These are phyloP conservation scores for Cryptotermes secundus DNA, from an alignment of 1,140 invertebrate species.

Conservation along the genomic window DNA sequence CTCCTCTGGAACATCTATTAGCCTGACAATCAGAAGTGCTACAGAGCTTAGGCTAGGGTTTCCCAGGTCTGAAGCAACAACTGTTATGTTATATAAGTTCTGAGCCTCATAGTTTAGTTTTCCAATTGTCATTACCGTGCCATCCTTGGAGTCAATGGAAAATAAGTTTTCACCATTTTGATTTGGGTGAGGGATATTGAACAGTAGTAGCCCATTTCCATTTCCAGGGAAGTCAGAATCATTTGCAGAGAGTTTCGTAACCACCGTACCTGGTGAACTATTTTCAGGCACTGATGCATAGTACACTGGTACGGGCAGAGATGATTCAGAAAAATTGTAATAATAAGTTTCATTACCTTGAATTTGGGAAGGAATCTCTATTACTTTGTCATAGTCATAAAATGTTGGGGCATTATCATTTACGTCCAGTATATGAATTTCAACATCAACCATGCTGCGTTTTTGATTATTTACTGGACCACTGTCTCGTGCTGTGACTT, in stretches of 20 bases:
- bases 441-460: constrained; percentile 62
- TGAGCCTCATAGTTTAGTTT: constrained; percentile 71
- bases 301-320: constrained; percentile 61
- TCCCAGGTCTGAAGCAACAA: constrained; percentile 80
- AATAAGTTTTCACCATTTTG: constrained; percentile 60
- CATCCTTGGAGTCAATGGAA: constrained; percentile 76
- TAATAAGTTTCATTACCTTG: constrained; percentile 40
- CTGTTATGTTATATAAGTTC: constrained; percentile 68
- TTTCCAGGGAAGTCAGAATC: constrained; percentile 82
- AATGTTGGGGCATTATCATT: constrained; percentile 59
- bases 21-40: constrained; percentile 66
- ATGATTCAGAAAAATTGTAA: constrained; percentile 29
- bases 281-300: constrained; percentile 68
- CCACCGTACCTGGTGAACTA: constrained; percentile 63
- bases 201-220: constrained; percentile 77
- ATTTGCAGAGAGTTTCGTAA: constrained; percentile 74
- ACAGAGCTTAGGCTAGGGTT: constrained; percentile 76
- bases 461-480: constrained; percentile 54
- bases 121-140: constrained; percentile 70
- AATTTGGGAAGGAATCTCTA: constrained; percentile 30
- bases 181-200: constrained; percentile 63
- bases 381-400: constrained; percentile 60
- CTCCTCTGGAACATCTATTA: constrained; percentile 63
- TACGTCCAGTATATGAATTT: constrained; percentile 75
- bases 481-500: constrained; percentile 74